Conservation (phyloP, 2,797 vertebrate genomes). For the Salarias fasciatus region DNA sequence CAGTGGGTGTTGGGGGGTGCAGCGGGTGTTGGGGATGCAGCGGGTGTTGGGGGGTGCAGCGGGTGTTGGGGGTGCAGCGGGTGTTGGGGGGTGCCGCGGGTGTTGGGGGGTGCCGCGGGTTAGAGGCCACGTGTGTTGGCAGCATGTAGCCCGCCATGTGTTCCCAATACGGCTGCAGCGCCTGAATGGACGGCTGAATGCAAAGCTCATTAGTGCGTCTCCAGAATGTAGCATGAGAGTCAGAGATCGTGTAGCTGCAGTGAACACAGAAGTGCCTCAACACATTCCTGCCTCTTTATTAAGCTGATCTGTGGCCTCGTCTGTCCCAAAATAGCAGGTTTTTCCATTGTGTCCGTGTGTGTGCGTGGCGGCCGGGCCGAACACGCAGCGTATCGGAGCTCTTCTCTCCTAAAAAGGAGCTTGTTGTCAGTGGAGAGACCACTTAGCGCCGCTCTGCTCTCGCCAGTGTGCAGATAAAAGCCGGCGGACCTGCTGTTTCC, state of each 20-base stretch:
- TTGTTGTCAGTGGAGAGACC: constrained; percentile 71
- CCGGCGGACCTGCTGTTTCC: constrained; percentile 74
- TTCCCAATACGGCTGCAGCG: constrained; percentile 31
- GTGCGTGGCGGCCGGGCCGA: constrained; percentile 27
- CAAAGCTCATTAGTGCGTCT: constrained; percentile 62
- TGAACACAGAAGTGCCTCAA: constrained; percentile 44
- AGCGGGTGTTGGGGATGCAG: too few species aligned
- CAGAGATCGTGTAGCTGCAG: constrained; percentile 44
- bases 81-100: too few species aligned
- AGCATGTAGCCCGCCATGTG: constrained; percentile 31
- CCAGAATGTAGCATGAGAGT: constrained; percentile 42
- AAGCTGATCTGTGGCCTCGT: constrained; percentile 63
- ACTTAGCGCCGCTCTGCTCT: constrained; percentile 65
- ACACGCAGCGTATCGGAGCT: constrained; percentile 53
- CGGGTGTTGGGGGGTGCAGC: too few species aligned
- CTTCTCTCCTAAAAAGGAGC: constrained; percentile 61
- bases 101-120: too few species aligned
- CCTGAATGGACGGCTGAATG: constrained; percentile 46
- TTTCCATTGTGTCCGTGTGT: constrained; percentile 52
- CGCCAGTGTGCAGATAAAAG: constrained; percentile 62
- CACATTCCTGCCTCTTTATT: constrained; percentile 68
- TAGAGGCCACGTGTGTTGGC: constrained; percentile 55
- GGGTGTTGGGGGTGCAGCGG: too few species aligned
- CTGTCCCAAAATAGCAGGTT: constrained; percentile 54
- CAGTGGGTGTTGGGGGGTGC: too few species aligned